These are phyloP conservation scores for Thripadectes ignobilis DNA, from an alignment of 2,797 vertebrate species.

Conservation along the genomic window DNA sequence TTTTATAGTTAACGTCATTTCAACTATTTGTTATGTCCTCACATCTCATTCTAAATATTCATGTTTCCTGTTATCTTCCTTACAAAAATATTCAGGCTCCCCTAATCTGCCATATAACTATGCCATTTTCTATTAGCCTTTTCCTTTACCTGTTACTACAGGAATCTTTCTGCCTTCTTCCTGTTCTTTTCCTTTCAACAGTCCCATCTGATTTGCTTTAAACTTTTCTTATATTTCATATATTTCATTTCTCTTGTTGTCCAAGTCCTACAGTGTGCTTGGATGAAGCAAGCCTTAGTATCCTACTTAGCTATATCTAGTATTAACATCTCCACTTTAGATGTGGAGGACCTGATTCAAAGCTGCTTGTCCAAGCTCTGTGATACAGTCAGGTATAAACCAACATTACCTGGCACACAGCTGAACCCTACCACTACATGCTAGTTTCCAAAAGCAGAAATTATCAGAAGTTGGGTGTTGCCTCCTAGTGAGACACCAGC, in stretches of 20 bases:
- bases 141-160: not conserved
- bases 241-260: not conserved
- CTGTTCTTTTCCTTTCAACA: not conserved
- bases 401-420: rapidly evolving
- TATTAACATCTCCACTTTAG: not conserved
- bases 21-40: not conserved
- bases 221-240: not conserved
- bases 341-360: not conserved
- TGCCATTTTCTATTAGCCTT: not conserved
- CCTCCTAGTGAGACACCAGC: not conserved
- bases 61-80: not conserved
- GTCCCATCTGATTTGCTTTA: not conserved
- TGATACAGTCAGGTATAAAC: not conserved
- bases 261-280: not conserved
- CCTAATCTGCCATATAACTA: not conserved
- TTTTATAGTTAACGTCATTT: not conserved
- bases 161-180: not conserved
- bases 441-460: not conserved
- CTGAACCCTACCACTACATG: not conserved
- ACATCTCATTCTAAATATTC: not conserved
- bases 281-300: not conserved
- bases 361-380: not conserved
- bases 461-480: not conserved
- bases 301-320: not conserved
- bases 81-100: not conserved